Evolutionary conservation across 1,140 invertebrate genomes (phyloP).

Genomic region (roundworm (Caenorhabditis elegans)): WBcel235 BX284602.5:6951001-6951500

Average conservation of each 20-base stretch:
- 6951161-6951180: conserved; percentile 48
- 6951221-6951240: conserved; percentile 54
- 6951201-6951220: conserved; percentile 51
- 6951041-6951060: conserved; percentile 64
- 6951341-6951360: too few species aligned
- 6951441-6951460: too few species aligned
- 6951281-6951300: conserved; percentile 57
- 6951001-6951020: too few species aligned
- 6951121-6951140: conserved; percentile 39
- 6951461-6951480: neutral
- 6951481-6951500: neutral
- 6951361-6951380: too few species aligned
- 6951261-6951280: conserved; percentile 55
- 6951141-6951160: neutral
- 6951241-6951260: conserved; percentile 48
- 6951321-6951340: neutral
- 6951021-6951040: neutral
- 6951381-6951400: too few species aligned
- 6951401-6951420: too few species aligned
- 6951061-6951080: conserved; percentile 53
- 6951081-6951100: conserved; percentile 49
- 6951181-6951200: conserved; percentile 50
- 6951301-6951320: conserved; percentile 46
- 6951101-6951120: conserved; percentile 53
- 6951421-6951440: too few species aligned